Evolutionary conservation across 2,888 invertebrate genomes (phyloP).

Genomic region (Taenaris catops): DNA sequence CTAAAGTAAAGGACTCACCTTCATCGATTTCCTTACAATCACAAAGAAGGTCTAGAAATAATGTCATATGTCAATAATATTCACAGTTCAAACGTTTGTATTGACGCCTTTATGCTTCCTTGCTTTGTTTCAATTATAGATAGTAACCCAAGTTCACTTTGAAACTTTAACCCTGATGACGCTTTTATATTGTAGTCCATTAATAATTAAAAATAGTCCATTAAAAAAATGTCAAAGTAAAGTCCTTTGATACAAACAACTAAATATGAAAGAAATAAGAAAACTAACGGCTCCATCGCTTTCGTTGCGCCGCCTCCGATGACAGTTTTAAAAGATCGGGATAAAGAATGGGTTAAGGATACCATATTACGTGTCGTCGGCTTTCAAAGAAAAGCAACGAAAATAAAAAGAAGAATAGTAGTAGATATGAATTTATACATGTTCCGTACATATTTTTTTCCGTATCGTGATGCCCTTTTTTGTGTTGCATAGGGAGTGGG

Average conservation of each 20-base stretch:
- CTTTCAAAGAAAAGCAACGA: conserved; percentile 28
- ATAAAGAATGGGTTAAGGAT: conserved; percentile 37
- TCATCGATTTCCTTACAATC: too few relatives aligned
- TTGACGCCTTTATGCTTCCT: background rate
- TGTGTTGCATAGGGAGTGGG: too few relatives aligned
- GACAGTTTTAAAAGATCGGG: conserved; percentile 36
- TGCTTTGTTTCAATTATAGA: background rate
- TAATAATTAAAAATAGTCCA: too few relatives aligned
- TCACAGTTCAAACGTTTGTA: too few relatives aligned
- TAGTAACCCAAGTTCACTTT: background rate
- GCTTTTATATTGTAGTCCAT: too few relatives aligned
- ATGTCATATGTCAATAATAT: too few relatives aligned
- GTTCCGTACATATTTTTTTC: conserved; percentile 9
- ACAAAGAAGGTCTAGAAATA: too few relatives aligned
- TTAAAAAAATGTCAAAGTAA: too few relatives aligned
- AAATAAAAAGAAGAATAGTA: conserved; percentile 7
- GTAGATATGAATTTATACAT: conserved; percentile 4
- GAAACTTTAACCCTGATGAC: background rate
- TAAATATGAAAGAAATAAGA: background rate
- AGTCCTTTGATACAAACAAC: conserved; percentile 9
- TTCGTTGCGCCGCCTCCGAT: conserved; percentile 19
- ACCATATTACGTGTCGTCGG: conserved; percentile 35
- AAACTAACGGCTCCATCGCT: conserved; percentile 4
- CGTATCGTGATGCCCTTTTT: too few relatives aligned
- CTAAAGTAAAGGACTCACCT: too few relatives aligned